Evolutionary conservation across 2,113 vertebrate genomes (phyloP), one percentile per base, ranked within the genome.

Genomic region (Oncorhynchus kisutch): DNA sequence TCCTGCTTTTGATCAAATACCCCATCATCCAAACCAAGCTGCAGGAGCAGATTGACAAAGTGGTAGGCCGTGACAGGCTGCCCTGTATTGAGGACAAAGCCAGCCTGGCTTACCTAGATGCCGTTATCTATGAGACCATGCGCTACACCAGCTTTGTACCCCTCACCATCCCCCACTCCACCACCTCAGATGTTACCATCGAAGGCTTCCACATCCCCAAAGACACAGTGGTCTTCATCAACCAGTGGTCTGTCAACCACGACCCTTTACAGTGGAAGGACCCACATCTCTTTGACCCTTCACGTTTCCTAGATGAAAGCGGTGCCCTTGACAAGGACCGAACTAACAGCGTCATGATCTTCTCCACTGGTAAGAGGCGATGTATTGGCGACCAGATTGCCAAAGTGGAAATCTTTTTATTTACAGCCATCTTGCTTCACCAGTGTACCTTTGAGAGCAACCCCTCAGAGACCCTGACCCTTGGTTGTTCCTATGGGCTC

Each of bases 211-310:
- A 87, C 91, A 95, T 96, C 86, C 94, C 95, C 73, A 93, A 94
- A 82, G 93, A 94, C 90, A 96, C 94, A 0, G 94, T 96, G 59
- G 91, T 96, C 72, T 96, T 96, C 83, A 84, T 97, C 84, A 96
- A 97, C 84, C 95, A 97, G 87, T 96, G 95, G 95, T 96, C 95
- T 0, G 95, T 95, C 84, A 97, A 97, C 86, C 94, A 96, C 0
- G 95, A 97, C 83, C 57, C 86, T 2, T 29, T 80, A 71, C 95
- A 93, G 80, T 97, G 95, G 95, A 92, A 87, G 3, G 92, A 96
- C 48, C 95, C 95, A 0, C 88, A 95, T 0, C 18, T 91, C 25
- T 96, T 96, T 3, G 88, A 96, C 78, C 96, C 96, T 0, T 24
- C 78, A 0, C 91, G 95, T 4, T 96, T 96, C 85, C 81, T 96